Base-by-base conservation (phyloP, 2,797 vertebrate species). In the Typhlichthys subterraneus region DNA sequence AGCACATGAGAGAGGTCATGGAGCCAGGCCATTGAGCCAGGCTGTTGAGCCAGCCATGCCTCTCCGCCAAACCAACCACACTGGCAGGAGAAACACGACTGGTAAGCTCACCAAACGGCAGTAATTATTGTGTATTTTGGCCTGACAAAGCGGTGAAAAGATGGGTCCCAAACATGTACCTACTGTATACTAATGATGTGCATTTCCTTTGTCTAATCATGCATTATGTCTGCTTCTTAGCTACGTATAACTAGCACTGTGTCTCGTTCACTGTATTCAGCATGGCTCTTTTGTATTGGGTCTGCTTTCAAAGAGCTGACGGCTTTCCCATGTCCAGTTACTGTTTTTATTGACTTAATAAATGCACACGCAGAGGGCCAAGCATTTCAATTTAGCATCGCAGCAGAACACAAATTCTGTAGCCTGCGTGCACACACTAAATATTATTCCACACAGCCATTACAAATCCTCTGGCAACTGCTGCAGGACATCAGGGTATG, bases 1-100 rank as follows among this genome's bases (percentile, higher is more conserved):
- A 56, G 75, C 52, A 76, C 75, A 80, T 64, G 69, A 86, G 70
- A 77, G 59, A 53, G 80, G 70, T 45, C 77, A 78, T 75, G 81
- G 70, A 15, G 56, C 67, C 2, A 0, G 63, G 63, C 75, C 19
- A 0, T n/a, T n/a, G n/a, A 15, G 56, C 67, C 3, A 0, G 63
- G 63, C 75, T 58, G 67, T 68, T 59, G 59, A 69, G 57, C 62
- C 5, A 9, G 13, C 12, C 47, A 23, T 12, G 47, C 31, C 17
- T 57, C 6, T 2, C 6, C 1, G 74, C 82, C 79, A 77, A 81
- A 76, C 13, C 38, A n/a, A 77, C 83, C 80, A 74, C 57, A 77
- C 77, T 86, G 84, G 85, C 74, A 83, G 49, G 57, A 48, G 8
- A 23, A 52, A 51, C 15, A 9, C 6, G 54, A 31, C 57, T 70